Percentiles rank a stretch among this genome's conserved stretches.
These are phyloP conservation scores for Falco berigora DNA, from an alignment of 2,797 vertebrate genomes.

Conservation along the genomic window DNA sequence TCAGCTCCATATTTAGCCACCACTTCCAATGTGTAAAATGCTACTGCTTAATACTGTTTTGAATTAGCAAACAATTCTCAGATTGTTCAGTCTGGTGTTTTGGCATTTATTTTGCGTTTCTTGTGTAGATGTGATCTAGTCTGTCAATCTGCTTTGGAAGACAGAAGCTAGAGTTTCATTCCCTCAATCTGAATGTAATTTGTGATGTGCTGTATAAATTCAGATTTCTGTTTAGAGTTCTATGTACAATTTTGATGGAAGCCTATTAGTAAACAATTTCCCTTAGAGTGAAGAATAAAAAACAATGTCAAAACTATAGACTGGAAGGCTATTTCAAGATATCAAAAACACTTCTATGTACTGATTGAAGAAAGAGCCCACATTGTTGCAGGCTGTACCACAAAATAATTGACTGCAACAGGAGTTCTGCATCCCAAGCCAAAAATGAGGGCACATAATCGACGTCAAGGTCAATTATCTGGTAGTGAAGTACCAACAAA, in stretches of 20 bases:
- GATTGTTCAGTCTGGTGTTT: neutral
- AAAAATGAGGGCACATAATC: conserved; percentile 75
- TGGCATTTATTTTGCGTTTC: neutral
- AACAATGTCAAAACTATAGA: conserved; percentile 63
- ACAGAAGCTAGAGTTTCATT: neutral
- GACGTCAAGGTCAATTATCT: conserved; percentile 78
- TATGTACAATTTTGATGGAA: neutral
- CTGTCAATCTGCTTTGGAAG: conserved; percentile 16
- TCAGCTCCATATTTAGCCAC: neutral
- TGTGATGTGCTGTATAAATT: neutral
- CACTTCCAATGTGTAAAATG: neutral
- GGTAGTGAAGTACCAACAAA: conserved; percentile 73
- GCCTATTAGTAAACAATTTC: conserved; percentile 45
- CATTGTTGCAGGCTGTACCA: conserved; percentile 70
- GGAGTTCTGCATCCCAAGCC: conserved; percentile 70
- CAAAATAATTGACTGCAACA: conserved; percentile 79
- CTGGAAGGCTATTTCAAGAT: conserved; percentile 68
- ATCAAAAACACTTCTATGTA: conserved; percentile 70
- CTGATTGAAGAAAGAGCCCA: conserved; percentile 69
- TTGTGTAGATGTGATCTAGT: neutral
- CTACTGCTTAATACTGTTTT: neutral
- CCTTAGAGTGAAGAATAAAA: conserved; percentile 58
- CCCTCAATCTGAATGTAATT: conserved; percentile 19
- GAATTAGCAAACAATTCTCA: neutral
- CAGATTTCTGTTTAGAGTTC: neutral